These are phyloP conservation scores for Tragopan temminckii DNA, from an alignment of 2,797 vertebrate species.

Conservation along the genomic window DNA sequence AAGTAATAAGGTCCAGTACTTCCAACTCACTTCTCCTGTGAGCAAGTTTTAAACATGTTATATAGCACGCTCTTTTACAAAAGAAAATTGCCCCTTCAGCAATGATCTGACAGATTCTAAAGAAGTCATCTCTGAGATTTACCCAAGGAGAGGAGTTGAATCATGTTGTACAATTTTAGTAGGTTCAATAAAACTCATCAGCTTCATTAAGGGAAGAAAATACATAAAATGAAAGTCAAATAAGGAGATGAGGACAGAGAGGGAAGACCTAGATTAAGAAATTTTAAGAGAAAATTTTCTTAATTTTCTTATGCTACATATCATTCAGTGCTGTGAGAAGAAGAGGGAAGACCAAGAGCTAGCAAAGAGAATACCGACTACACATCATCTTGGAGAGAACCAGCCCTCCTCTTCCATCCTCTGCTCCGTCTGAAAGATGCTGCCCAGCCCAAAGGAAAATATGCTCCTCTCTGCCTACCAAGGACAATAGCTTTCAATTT, in stretches of 20 bases:
- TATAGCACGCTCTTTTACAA: not conserved
- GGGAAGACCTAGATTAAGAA: not conserved
- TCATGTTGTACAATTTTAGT: not conserved
- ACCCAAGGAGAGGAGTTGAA: not conserved
- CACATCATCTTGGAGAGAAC: not conserved
- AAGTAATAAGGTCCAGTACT: fast-evolving
- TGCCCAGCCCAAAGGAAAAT: not conserved
- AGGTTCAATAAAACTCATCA: not conserved
- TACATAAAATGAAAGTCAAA: not conserved
- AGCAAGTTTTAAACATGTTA: not conserved
- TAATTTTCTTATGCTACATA: not conserved
- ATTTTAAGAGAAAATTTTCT: not conserved
- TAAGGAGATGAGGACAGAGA: not conserved
- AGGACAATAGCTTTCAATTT: not conserved
- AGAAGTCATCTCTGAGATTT: not conserved
- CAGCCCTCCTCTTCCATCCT: not conserved
- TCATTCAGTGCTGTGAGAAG: not conserved
- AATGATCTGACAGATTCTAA: not conserved
- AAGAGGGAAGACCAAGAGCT: not conserved
- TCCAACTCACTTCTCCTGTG: not conserved
- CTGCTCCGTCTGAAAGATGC: not conserved
- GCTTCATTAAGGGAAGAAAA: not conserved
- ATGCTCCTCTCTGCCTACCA: fast-evolving
- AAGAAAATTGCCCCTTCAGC: not conserved
- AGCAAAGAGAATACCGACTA: not conserved